A percentile compares a stretch with the other conserved stretches of the same genome.
phyloP scores from a whole-genome alignment of 2,797 vertebrate genomes.

The Luscinia megarhynchos region DNA sequence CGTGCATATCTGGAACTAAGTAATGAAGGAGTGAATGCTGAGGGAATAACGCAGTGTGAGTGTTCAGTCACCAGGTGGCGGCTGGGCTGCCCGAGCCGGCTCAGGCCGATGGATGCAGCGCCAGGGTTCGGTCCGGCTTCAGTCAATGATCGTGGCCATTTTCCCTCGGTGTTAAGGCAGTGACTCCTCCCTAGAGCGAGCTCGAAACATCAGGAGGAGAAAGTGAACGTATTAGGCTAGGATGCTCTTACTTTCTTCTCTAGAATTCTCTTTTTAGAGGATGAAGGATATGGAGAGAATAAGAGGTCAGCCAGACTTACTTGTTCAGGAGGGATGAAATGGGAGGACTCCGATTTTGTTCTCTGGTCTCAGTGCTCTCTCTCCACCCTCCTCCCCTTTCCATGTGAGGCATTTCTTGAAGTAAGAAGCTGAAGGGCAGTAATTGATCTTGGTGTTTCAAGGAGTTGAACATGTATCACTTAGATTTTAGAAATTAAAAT shows the following conservation, averaged over 20 bases:
- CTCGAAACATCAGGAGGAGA: not conserved
- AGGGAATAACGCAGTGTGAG: not conserved
- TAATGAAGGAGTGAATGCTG: not conserved
- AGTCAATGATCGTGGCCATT: not conserved
- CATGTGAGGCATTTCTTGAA: not conserved
- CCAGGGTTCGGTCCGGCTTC: not conserved
- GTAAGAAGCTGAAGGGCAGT: not conserved
- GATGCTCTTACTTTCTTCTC: not conserved
- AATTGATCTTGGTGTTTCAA: not conserved
- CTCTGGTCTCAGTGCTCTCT: not conserved
- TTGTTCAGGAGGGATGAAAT: not conserved
- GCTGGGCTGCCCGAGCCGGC: constrained; percentile 48
- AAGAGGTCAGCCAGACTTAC: not conserved
- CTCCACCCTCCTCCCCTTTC: too few relatives aligned
- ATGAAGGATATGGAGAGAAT: not conserved
- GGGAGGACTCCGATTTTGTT: not conserved
- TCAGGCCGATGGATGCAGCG: not conserved
- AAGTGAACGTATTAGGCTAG: not conserved
- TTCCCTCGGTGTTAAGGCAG: not conserved
- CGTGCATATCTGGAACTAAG: not conserved
- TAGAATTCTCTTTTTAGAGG: not conserved
- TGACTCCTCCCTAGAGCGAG: not conserved
- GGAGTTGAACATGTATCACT: not conserved
- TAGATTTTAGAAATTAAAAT: not conserved
- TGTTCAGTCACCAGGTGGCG: constrained; percentile 66